Evolutionary conservation across 2,797 vertebrate genomes (phyloP), one percentile per base, ranked within the genome.

Genomic region (Amblyopsis hoosieri): DNA sequence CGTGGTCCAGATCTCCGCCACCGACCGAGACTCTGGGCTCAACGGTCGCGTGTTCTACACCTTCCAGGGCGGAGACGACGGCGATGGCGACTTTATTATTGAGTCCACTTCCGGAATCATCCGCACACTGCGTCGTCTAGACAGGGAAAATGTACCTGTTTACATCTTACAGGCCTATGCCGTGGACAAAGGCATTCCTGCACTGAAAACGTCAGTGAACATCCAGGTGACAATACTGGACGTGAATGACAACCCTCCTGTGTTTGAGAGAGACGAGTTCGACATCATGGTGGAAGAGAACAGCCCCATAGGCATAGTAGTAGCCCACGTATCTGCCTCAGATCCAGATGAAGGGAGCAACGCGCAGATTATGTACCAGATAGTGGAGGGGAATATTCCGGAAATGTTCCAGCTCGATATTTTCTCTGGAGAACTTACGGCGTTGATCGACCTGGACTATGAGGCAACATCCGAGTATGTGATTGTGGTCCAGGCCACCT

Each of bases 291-390:
- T 99, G 74, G 94, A 96, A 37, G 97, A 99, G 86, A 99, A 99
- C 87, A 97, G 95, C 79, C 97, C 97, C 62, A 96, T 99, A 0
- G 97, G 97, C 3, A 67, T 97, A 1, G 95, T 96, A 0, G 95
- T 99, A 54, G 95, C 95, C 11, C 90, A 94, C 0, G 93, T 99
- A 75, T 95, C 92, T 0, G 97, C 97, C 75, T 94, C 94, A 0
- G 97, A 99, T 76, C 97, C 97, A 0, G 97, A 99, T 0, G 97
- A 99, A 86, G 97, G 97, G 66, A 96, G 94, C 62, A 99, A 99
- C 0, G 97, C 97, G 1, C 97, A 98, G 85, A 95, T 99, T 62
- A 99, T 98, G 96, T 99, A 98, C 83, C 97, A 99, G 82, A 98
- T 99, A 0, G 95, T 99, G 33, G 97, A 99, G 72, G 97, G 97